Conservation (phyloP, 2,888 invertebrate species). For the Eupithecia pulchellata region DNA sequence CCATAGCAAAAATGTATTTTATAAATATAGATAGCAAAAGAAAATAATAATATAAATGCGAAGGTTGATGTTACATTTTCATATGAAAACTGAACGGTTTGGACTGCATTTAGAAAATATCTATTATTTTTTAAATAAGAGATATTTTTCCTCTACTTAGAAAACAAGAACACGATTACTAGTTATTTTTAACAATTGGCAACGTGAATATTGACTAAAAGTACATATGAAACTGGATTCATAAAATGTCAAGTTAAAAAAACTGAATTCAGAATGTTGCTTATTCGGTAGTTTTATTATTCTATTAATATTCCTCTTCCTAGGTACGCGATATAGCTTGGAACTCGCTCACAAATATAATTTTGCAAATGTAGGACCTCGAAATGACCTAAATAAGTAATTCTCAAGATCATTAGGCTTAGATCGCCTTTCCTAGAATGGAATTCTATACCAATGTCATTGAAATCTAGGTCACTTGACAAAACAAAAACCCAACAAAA, state of each 20-base stretch:
- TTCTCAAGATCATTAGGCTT: slow-evolving; percentile 3
- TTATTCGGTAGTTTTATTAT: neutral
- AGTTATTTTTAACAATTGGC: neutral
- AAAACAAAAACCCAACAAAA: no score
- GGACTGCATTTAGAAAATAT: no score
- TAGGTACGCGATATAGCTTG: neutral
- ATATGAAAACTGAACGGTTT: neutral
- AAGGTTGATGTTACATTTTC: neutral
- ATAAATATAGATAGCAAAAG: no score
- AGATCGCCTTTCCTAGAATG: neutral
- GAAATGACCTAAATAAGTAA: neutral
- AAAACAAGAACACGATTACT: no score
- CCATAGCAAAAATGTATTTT: no score
- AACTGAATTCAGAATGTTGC: neutral
- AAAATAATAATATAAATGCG: neutral
- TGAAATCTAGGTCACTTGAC: no score
- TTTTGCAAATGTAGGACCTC: slow-evolving; percentile 8
- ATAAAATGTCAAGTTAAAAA: neutral
- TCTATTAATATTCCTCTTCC: neutral
- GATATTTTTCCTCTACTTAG: no score
- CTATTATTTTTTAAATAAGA: no score
- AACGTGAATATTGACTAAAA: neutral
- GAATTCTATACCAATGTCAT: neutral
- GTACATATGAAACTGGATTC: neutral
- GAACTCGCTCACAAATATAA: neutral